Evolutionary conservation across 1,140 invertebrate species (phyloP).

Genomic region (Neelides sp.): DNA sequence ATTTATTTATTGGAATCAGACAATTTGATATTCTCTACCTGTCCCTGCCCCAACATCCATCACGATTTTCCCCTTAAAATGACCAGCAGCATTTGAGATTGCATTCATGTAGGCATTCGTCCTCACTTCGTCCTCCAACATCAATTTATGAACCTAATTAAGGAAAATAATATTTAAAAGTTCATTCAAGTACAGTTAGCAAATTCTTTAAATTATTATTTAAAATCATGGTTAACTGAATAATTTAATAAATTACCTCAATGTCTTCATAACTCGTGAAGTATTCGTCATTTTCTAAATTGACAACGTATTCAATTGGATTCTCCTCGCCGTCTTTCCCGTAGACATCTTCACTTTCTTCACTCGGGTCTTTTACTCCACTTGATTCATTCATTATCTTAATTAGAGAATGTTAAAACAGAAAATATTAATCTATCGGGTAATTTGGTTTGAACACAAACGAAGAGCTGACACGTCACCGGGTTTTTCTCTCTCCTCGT

Average conservation of each 20-base stretch:
- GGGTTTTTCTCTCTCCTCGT: too few relatives aligned
- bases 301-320: too few relatives aligned
- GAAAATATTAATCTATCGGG: too few relatives aligned
- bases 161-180: not conserved
- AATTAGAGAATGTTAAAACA: too few relatives aligned
- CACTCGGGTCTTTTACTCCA: too few relatives aligned
- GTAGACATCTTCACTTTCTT: too few relatives aligned
- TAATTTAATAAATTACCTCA: constrained; percentile 28
- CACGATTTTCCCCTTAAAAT: constrained; percentile 46
- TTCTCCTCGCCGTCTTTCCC: too few relatives aligned
- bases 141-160: constrained; percentile 34
- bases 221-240: not conserved
- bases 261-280: constrained; percentile 34
- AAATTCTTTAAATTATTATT: constrained; percentile 1
- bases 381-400: too few relatives aligned
- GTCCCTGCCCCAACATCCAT: constrained; percentile 56
- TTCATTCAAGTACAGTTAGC: not conserved
- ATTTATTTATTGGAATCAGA: too few relatives aligned
- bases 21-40: constrained; percentile 20
- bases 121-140: constrained; percentile 47
- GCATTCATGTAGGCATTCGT: constrained; percentile 51
- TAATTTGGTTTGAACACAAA: too few relatives aligned
- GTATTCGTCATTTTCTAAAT: constrained; percentile 21
- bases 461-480: too few relatives aligned
- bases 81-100: constrained; percentile 47